Evolutionary conservation across 2,113 vertebrate genomes (phyloP).

Genomic region (Xenus cinereus): DNA sequence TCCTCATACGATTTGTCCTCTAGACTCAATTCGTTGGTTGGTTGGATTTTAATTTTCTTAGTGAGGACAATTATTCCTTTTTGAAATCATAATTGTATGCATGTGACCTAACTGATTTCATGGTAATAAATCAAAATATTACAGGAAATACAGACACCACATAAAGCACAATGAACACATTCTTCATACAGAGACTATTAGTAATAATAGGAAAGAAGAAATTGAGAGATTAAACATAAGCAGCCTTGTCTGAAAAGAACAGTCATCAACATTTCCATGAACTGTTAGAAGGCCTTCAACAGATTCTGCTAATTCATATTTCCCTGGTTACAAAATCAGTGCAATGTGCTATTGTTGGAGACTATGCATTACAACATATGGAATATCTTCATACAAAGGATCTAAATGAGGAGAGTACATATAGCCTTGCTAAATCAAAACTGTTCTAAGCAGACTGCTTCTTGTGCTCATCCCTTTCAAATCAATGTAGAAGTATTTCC

Average conservation of each 20-base stretch:
- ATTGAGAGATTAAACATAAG: neutral
- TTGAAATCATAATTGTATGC: neutral
- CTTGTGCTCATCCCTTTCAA: neutral
- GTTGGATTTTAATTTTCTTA: neutral
- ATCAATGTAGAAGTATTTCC: neutral
- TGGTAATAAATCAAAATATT: neutral
- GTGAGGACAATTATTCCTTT: neutral
- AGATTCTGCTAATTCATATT: neutral
- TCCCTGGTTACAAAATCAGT: neutral
- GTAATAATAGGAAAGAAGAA: neutral
- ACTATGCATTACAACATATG: rapidly evolving
- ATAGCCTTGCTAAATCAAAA: neutral
- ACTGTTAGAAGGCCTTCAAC: neutral
- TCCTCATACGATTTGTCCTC: too few species aligned
- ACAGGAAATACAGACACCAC: neutral
- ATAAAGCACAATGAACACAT: neutral
- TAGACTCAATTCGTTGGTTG: neutral
- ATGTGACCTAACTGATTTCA: neutral
- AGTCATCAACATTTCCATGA: neutral
- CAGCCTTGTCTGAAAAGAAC: neutral
- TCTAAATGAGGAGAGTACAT: neutral
- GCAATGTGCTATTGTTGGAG: neutral
- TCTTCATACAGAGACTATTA: neutral
- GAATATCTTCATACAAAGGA: neutral
- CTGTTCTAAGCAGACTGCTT: neutral